Base-by-base conservation (phyloP, 1,140 invertebrate genomes). In the Trachelipus rathkii region DNA sequence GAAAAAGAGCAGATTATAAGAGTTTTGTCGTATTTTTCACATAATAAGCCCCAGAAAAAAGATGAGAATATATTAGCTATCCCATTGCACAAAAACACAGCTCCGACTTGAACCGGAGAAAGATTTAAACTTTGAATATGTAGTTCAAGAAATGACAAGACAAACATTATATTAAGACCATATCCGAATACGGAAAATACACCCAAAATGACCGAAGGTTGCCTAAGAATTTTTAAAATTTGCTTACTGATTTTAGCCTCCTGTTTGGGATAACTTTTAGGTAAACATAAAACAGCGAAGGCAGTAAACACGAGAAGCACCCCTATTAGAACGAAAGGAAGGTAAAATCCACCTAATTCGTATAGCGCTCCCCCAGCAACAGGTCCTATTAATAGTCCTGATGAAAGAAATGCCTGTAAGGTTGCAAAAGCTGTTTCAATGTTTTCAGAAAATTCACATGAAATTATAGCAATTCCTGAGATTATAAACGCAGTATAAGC, bases 1-100 rank as follows among this genome's bases (percentile, higher is more conserved):
- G 92, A 92, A 0, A 89, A 82, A 15, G 90, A 83, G 0, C 89
- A 91, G 10, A 91, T 87, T 60, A 89, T 84, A 83, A 92, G 92
- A 0, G 92, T 91, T 53, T 87, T 86, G 2, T 89, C 82, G 11
- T 85, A 82, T 74, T 88, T 89, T 83, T 94, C 93, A 82, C 92
- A 93, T 0, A 94, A 80, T 88, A 89, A 91, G 23, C 94, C 94
- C 90, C 92, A 95, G 10, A 86, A 85, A 0, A 93, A 93, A 0
- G 93, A 92, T 0, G 92, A 91, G 0, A 92, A 60, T 0, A 93
- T 93, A 84, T 95, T 96, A 11, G 91, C 89, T 0, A 91, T 93
- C 3, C 94, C 94, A 82, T 93, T 94, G 60, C 95, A 91, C n/a
- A 95, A 89, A 84, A 96, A 96, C 89, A 95, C 91, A 13, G 94